A percentile compares a stretch with the other conserved stretches of the same genome.
These are phyloP conservation scores for Pararge aegeria DNA, from an alignment of 1,140 invertebrate species.

Conservation along the genomic window DNA sequence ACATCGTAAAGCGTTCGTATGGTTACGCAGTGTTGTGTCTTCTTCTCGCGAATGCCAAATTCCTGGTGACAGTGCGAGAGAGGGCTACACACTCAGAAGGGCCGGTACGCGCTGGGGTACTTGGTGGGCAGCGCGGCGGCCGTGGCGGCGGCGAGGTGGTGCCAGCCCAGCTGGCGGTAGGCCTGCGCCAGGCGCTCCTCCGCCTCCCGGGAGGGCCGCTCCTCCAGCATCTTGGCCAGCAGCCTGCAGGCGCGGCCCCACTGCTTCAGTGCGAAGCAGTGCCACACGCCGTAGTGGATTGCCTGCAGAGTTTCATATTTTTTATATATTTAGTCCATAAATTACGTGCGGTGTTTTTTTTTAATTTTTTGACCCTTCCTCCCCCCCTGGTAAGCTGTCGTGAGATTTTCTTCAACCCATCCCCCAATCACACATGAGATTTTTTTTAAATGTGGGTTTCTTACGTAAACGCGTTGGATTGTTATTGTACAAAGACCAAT, in stretches of 20 bases:
- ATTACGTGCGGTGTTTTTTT: too few relatives aligned
- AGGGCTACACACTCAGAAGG: slow-evolving; percentile 74
- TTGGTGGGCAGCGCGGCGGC: slow-evolving; percentile 82
- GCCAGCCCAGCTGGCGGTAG: slow-evolving; percentile 84
- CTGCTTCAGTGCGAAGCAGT: slow-evolving; percentile 87
- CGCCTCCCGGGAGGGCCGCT: slow-evolving; percentile 86
- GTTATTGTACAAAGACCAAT: too few relatives aligned
- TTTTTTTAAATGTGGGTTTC: too few relatives aligned
- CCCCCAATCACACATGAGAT: too few relatives aligned
- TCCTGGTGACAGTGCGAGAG: too few relatives aligned
- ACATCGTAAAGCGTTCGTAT: too few relatives aligned
- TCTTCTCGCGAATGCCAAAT: too few relatives aligned
- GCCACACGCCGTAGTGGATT: slow-evolving; percentile 83
- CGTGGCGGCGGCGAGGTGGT: slow-evolving; percentile 81
- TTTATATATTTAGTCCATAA: background rate
- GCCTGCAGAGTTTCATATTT: slow-evolving; percentile 14
- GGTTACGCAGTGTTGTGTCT: too few relatives aligned
- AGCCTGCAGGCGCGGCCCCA: slow-evolving; percentile 91
- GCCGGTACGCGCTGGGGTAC: slow-evolving; percentile 83
- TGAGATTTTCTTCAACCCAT: too few relatives aligned
- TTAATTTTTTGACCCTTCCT: too few relatives aligned
- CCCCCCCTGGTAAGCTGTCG: too few relatives aligned
- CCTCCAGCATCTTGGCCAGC: slow-evolving; percentile 88
- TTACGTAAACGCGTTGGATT: too few relatives aligned
- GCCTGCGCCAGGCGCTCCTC: slow-evolving; percentile 87